Conservation (phyloP, 2,113 vertebrate species). For the Ondatra zibethicus region DNA sequence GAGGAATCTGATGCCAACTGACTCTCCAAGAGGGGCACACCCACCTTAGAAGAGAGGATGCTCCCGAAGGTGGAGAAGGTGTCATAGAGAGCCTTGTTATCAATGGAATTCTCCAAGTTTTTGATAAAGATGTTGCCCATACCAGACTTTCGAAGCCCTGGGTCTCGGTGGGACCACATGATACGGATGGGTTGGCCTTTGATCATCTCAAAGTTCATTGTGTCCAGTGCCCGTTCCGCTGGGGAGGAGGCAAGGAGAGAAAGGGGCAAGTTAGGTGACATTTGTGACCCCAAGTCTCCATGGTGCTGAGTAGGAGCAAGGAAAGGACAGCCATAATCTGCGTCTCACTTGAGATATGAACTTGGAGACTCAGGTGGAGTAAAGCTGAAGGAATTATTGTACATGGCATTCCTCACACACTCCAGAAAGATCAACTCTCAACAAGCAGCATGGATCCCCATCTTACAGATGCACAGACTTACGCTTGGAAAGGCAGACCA, state of each 20-base stretch:
- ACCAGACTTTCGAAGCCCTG: slow-evolving; percentile 96
- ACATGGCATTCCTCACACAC: neutral
- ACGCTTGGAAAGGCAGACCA: neutral
- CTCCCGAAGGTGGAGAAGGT: slow-evolving; percentile 98
- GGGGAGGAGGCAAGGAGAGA: neutral
- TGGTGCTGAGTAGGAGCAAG: neutral
- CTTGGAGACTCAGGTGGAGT: neutral
- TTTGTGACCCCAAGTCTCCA: neutral
- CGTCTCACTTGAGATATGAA: neutral
- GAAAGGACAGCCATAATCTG: neutral
- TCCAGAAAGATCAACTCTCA: neutral
- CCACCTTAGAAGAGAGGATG: slow-evolving; percentile 98
- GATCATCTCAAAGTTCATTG: slow-evolving; percentile 99
- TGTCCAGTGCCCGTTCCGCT: slow-evolving; percentile 98
- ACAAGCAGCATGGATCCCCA: neutral
- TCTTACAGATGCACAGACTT: slow-evolving; percentile 22
- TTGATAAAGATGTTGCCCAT: slow-evolving; percentile 99
- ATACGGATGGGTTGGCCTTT: slow-evolving; percentile 97
- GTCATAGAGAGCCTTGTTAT: slow-evolving; percentile 98
- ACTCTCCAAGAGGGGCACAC: neutral
- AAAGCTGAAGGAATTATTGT: neutral
- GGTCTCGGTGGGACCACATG: slow-evolving; percentile 99
- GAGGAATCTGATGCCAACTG: neutral
- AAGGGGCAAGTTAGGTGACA: neutral
- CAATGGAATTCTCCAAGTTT: slow-evolving; percentile 98